A percentile compares a stretch with the other conserved stretches of the same genome.
Evolutionary conservation across 2,113 vertebrate genomes (phyloP).

Genomic region (Grallaria varia): DNA sequence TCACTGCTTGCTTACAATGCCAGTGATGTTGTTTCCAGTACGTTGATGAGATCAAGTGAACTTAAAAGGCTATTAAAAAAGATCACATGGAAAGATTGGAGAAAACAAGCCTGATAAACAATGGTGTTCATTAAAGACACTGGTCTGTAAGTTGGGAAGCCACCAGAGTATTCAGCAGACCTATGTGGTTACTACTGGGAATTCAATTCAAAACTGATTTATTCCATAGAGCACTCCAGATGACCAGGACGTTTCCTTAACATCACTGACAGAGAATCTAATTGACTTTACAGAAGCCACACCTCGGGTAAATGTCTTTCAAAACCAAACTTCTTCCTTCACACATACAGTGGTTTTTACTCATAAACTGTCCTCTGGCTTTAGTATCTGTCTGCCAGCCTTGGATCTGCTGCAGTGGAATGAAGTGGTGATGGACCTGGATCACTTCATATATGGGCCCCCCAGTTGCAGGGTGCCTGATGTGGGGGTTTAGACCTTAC

Average conservation of each 20-base stretch:
- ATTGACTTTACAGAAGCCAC: conserved; percentile 88
- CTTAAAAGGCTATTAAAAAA: neutral
- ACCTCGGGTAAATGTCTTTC: conserved; percentile 78
- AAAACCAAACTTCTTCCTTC: conserved; percentile 7
- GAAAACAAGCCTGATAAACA: neutral
- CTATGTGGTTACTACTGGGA: neutral
- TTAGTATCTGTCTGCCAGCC: neutral
- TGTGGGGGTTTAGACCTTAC: neutral
- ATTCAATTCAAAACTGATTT: conserved; percentile 49
- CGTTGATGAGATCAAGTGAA: neutral
- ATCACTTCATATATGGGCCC: neutral
- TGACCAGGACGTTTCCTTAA: conserved; percentile 76
- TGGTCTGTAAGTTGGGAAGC: neutral
- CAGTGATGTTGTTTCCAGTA: neutral
- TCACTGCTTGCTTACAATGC: neutral
- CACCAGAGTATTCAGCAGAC: neutral
- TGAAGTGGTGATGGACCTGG: neutral
- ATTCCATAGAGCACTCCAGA: conserved; percentile 81
- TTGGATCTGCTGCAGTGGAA: neutral
- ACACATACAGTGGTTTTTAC: neutral
- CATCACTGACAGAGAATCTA: conserved; percentile 84
- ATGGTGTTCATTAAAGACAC: neutral
- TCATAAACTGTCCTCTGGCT: neutral
- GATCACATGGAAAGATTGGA: neutral
- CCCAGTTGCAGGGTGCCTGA: neutral